Percentiles rank a stretch among this genome's conserved stretches.
Evolutionary conservation across 2,113 vertebrate genomes (phyloP).

Genomic region (Tychaedon coryphoeus): DNA sequence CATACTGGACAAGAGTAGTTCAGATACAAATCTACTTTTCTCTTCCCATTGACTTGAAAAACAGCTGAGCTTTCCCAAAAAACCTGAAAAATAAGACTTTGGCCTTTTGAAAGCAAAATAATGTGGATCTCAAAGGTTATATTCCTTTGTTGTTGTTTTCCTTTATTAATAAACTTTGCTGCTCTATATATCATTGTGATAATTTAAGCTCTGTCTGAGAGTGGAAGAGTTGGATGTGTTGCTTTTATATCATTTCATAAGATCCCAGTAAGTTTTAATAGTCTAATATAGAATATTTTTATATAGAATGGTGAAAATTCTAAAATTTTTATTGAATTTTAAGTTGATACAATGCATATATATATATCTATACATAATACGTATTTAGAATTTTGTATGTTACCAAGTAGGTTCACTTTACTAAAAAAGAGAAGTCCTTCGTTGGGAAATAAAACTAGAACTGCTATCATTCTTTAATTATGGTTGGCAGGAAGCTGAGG

Average conservation of each 20-base stretch:
- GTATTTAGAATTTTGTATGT: neutral
- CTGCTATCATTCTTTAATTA: neutral
- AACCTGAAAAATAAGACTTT: neutral
- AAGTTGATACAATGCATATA: neutral
- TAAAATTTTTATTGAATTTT: neutral
- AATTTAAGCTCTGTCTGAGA: neutral
- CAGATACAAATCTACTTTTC: neutral
- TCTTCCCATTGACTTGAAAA: neutral
- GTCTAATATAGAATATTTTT: neutral
- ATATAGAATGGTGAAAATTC: neutral
- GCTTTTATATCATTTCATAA: neutral
- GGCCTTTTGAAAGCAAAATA: neutral
- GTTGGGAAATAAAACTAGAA: neutral
- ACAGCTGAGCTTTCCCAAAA: neutral
- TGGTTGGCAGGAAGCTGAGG: neutral
- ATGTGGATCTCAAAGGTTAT: neutral
- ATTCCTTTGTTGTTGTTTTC: neutral
- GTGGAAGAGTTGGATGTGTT: neutral
- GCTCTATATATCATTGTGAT: neutral
- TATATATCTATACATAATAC: too few relatives aligned
- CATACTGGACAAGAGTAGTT: neutral
- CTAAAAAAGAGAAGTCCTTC: neutral
- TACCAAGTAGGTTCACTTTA: neutral
- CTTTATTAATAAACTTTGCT: neutral
- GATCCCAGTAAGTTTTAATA: neutral